Evolutionary conservation across 2,113 vertebrate genomes (phyloP).

Genomic region (Nettapus auritus): DNA sequence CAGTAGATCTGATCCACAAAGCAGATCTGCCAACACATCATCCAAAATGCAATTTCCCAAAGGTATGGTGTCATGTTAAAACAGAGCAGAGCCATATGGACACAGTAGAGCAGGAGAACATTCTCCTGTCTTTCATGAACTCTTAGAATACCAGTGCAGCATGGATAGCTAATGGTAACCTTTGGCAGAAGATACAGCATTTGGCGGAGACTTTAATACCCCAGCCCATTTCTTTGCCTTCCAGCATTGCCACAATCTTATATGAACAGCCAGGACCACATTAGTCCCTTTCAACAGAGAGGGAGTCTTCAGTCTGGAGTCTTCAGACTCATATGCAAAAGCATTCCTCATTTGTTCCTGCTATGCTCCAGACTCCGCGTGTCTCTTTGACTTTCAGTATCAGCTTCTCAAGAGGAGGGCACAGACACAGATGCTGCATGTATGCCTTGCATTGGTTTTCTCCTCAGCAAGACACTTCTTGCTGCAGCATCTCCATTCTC

Average conservation of each 20-base stretch:
- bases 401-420: background rate
- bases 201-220: background rate
- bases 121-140: background rate
- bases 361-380: background rate
- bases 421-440: background rate
- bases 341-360: background rate
- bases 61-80: background rate
- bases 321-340: background rate
- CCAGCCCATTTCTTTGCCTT: background rate
- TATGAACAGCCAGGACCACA: background rate
- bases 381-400: background rate
- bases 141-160: background rate
- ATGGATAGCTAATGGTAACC: background rate
- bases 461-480: background rate
- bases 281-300: background rate
- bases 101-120: background rate
- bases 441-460: background rate
- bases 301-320: background rate
- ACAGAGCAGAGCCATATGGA: background rate
- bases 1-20: background rate
- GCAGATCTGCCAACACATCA: rapidly evolving
- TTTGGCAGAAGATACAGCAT: background rate
- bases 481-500: background rate
- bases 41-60: background rate
- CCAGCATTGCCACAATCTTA: background rate